Evolutionary conservation across 2,888 invertebrate species (phyloP).

Genomic region (Lissonota sp.): DNA sequence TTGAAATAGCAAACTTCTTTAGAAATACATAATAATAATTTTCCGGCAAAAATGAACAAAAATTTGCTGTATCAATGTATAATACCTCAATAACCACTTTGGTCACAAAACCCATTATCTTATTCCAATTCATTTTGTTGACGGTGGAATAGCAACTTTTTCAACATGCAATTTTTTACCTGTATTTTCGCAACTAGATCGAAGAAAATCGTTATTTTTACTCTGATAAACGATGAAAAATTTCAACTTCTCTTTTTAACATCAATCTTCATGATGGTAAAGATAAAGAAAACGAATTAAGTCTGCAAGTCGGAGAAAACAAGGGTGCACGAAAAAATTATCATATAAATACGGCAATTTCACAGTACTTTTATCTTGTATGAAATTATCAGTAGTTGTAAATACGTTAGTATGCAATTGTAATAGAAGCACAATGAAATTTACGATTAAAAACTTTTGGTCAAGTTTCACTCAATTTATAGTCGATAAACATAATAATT

Average conservation of each 20-base stretch:
- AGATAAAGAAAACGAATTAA: background rate
- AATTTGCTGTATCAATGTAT: too few relatives aligned
- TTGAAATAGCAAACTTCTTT: too few relatives aligned
- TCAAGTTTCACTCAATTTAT: too few relatives aligned
- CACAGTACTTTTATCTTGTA: conserved; percentile 26
- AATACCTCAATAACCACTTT: too few relatives aligned
- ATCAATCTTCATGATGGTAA: background rate
- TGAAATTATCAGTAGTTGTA: conserved; percentile 18
- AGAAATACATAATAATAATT: too few relatives aligned
- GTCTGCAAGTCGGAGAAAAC: background rate
- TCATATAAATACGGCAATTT: conserved; percentile 21
- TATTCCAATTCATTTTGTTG: too few relatives aligned
- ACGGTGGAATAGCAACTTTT: too few relatives aligned
- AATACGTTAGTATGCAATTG: conserved; percentile 16
- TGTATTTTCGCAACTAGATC: too few relatives aligned
- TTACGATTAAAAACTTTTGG: conserved; percentile 79
- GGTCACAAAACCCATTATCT: too few relatives aligned
- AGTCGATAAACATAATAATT: too few relatives aligned
- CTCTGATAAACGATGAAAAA: background rate
- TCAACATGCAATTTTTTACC: too few relatives aligned
- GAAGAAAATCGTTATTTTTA: background rate
- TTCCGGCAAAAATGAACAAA: too few relatives aligned
- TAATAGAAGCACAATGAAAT: conserved; percentile 1
- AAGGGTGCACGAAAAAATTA: conserved; percentile 3
- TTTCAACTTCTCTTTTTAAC: background rate